Evolutionary conservation across 2,888 invertebrate species (phyloP).

Genomic region (Megastigmus dorsalis): DNA sequence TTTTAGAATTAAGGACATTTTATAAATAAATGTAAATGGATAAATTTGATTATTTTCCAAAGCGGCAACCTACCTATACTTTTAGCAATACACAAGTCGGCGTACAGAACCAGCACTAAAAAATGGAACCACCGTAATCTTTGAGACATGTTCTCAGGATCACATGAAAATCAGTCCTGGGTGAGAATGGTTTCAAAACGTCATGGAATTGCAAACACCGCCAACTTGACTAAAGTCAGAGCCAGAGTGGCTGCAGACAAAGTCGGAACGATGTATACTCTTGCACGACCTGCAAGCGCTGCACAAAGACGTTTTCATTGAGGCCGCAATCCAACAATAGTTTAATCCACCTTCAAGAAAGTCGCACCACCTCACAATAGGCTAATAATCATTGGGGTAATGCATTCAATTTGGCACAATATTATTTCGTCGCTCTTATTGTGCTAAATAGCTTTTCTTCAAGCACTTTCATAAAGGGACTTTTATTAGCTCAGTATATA

Average conservation of each 20-base stretch:
- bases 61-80: neutral
- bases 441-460: neutral
- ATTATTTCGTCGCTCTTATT: constrained; percentile 3
- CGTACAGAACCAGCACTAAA: neutral
- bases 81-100: neutral
- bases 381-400: neutral
- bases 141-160: neutral
- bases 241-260: neutral
- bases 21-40: too few species aligned
- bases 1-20: too few species aligned
- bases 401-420: neutral
- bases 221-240: neutral
- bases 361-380: neutral
- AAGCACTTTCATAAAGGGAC: too few species aligned
- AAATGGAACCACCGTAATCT: neutral
- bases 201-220: neutral
- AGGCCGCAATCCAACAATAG: constrained; percentile 13
- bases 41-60: too few species aligned
- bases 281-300: neutral
- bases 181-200: neutral
- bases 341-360: constrained; percentile 15
- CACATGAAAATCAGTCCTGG: neutral
- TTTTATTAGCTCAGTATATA: too few species aligned
- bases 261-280: neutral
- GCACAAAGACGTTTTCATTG: neutral